phyloP scores from a whole-genome alignment of 2,113 vertebrate species.

The Daphoenositta chrysoptera region DNA sequence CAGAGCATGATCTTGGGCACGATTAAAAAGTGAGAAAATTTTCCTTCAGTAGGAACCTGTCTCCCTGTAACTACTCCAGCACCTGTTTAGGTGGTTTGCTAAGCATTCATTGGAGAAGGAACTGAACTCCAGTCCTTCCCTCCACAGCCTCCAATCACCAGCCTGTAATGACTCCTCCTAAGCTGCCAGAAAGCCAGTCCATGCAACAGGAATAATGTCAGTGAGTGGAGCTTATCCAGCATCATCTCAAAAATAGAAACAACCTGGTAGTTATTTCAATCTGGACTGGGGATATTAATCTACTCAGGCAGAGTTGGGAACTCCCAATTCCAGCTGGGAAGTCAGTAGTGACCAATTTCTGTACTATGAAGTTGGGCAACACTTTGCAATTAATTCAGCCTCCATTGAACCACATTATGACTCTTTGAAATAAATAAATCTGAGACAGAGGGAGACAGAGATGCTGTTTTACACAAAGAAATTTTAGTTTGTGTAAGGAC shows the following conservation, averaged over 20 bases:
- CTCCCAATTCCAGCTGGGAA: background rate
- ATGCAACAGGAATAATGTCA: background rate
- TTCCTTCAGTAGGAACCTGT: background rate
- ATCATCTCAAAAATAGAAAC: background rate
- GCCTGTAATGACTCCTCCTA: background rate
- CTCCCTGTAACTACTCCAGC: background rate
- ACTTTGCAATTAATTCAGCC: background rate
- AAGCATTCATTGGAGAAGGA: background rate
- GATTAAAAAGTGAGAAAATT: background rate
- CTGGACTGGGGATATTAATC: background rate
- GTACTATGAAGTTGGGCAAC: rapidly evolving
- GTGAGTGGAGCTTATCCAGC: background rate
- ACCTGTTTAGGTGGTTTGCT: background rate
- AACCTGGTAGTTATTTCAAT: background rate
- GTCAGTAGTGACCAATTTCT: background rate
- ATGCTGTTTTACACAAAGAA: background rate
- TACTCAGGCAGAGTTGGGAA: background rate
- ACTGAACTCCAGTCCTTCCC: background rate
- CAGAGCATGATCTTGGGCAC: background rate
- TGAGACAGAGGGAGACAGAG: background rate
- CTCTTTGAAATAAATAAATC: background rate
- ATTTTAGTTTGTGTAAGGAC: background rate
- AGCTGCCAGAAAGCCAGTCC: background rate
- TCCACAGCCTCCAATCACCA: background rate
- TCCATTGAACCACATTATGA: background rate